Evolutionary conservation across 2,888 invertebrate genomes (phyloP).

Genomic region (Cynaeus angustus): DNA sequence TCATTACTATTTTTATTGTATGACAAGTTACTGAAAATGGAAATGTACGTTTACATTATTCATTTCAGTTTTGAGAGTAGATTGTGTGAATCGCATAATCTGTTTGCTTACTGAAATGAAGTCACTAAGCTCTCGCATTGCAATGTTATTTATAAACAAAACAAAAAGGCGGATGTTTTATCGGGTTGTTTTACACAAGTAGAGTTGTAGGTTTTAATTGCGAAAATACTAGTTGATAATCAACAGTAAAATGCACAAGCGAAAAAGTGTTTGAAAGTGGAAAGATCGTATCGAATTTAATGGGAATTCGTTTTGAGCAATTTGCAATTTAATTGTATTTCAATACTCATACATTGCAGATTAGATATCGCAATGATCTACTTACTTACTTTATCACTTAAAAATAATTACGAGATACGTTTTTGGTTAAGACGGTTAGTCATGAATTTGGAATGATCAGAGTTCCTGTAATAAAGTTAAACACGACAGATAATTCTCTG

Average conservation of each 20-base stretch:
- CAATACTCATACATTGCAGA: slow-evolving; percentile 5
- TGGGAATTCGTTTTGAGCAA: slow-evolving; percentile 6
- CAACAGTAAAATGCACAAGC: too few species aligned
- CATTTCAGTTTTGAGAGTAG: background rate
- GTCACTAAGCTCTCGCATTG: background rate
- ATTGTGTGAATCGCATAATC: background rate
- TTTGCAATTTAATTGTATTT: slow-evolving; percentile 12
- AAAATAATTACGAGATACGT: too few species aligned
- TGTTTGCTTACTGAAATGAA: background rate
- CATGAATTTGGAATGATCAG: background rate
- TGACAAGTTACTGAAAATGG: slow-evolving; percentile 29
- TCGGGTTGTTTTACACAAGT: too few species aligned
- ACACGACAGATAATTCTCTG: too few species aligned
- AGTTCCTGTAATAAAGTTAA: background rate
- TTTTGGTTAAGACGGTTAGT: too few species aligned
- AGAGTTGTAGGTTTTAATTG: too few species aligned
- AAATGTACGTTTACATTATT: slow-evolving; percentile 7
- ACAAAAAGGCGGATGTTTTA: too few species aligned
- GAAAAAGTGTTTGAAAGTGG: slow-evolving; percentile 5
- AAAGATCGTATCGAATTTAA: slow-evolving; percentile 10
- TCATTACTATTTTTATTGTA: slow-evolving; percentile 22
- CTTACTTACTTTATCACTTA: too few species aligned
- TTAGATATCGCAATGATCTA: slow-evolving; percentile 7
- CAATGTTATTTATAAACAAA: too few species aligned
- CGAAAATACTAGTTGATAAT: too few species aligned